These are phyloP conservation scores for Triplophysa yarkandensis DNA, from an alignment of 2,797 vertebrate genomes.

Conservation along the genomic window DNA sequence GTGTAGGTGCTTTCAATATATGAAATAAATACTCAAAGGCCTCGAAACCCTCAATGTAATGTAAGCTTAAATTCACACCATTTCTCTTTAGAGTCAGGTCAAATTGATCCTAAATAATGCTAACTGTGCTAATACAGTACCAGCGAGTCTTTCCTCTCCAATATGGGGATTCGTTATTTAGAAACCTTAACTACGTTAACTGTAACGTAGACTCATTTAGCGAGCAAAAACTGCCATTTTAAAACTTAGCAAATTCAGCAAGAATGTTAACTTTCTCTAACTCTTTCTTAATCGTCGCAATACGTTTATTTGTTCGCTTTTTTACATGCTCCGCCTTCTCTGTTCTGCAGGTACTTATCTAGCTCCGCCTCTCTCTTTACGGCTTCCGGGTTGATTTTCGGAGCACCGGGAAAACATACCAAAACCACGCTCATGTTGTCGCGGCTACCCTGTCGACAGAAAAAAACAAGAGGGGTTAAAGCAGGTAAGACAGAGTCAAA, in stretches of 20 bases:
- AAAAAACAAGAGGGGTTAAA: not conserved
- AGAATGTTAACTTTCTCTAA: constrained; percentile 29
- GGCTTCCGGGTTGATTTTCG: constrained; percentile 95
- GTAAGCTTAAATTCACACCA: constrained; percentile 27
- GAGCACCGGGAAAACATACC: constrained; percentile 98
- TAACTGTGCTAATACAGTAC: constrained; percentile 44
- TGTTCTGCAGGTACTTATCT: constrained; percentile 98
- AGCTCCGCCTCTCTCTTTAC: constrained; percentile 96
- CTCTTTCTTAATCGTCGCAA: constrained; percentile 2
- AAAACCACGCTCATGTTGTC: constrained; percentile 99
- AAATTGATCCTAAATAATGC: constrained; percentile 28
- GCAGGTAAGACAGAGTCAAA: not conserved
- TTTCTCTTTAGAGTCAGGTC: constrained; percentile 37
- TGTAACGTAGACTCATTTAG: constrained; percentile 26
- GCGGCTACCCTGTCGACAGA: constrained; percentile 89
- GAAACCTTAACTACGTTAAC: constrained; percentile 25
- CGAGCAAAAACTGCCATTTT: constrained; percentile 37
- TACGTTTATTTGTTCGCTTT: constrained; percentile 55
- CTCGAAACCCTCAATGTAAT: constrained; percentile 25
- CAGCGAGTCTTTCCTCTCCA: constrained; percentile 43
- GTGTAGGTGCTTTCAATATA: constrained; percentile 39
- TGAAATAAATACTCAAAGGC: constrained; percentile 46
- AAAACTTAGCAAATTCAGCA: constrained; percentile 32
- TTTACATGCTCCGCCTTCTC: constrained; percentile 96
- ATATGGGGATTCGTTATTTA: constrained; percentile 36